These are phyloP conservation scores for Aelia acuminata DNA, from an alignment of 2,888 invertebrate genomes.

Conservation along the genomic window DNA sequence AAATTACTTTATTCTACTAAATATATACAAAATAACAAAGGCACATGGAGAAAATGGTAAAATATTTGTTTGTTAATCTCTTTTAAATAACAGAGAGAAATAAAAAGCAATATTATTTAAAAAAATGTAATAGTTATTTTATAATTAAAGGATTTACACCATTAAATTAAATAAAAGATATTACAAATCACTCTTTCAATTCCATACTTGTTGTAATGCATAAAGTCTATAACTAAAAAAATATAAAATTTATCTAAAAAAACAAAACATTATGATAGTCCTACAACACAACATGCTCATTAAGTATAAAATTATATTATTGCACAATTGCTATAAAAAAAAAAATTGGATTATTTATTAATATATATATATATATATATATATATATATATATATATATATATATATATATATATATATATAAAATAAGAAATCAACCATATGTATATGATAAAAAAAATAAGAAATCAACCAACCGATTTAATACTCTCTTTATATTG, in stretches of 20 bases:
- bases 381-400: too few relatives aligned
- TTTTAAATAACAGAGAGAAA: slow-evolving; percentile 8
- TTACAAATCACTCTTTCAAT: slow-evolving; percentile 13
- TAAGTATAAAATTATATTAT: slow-evolving; percentile 27
- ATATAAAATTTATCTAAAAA: background rate
- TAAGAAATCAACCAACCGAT: background rate
- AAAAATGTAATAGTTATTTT: background rate
- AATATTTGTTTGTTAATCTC: slow-evolving; percentile 21
- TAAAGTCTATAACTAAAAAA: background rate
- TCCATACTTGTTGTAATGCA: slow-evolving; percentile 6
- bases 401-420: background rate
- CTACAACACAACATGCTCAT: background rate
- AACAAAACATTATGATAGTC: background rate
- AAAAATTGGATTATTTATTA: background rate
- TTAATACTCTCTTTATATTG: background rate
- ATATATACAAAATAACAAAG: slow-evolving; percentile 43
- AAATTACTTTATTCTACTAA: slow-evolving; percentile 35
- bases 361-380: too few relatives aligned
- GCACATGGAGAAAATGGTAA: slow-evolving; percentile 47
- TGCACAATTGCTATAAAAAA: slow-evolving; percentile 17
- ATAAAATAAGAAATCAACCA: background rate
- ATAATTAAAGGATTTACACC: background rate
- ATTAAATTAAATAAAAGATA: slow-evolving; percentile 17
- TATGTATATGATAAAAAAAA: background rate
- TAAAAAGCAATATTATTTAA: slow-evolving; percentile 29